phyloP scores from a whole-genome alignment of 2,888 invertebrate genomes.

The Caenorhabditis afra region DNA sequence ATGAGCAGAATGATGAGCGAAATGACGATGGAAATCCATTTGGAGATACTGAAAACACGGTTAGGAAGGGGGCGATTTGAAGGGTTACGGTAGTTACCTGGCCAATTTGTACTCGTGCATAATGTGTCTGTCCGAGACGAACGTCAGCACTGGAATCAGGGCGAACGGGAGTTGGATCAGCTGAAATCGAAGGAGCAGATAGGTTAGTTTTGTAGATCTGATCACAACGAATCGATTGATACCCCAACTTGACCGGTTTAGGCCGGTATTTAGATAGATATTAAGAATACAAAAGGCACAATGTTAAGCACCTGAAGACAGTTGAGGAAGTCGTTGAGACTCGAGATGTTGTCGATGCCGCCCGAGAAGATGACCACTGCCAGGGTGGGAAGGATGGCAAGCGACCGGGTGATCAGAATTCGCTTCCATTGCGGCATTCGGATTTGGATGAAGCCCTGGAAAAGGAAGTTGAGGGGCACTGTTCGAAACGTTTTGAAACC shows the following conservation, averaged over 20 bases:
- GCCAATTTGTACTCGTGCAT: slow-evolving; percentile 91
- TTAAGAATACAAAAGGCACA: no score
- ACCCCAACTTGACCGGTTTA: no score
- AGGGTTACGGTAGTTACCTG: slow-evolving; percentile 83
- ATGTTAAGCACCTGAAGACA: slow-evolving; percentile 84
- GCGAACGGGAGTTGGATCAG: slow-evolving; percentile 87
- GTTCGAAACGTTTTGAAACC: no score
- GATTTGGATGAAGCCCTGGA: slow-evolving; percentile 87
- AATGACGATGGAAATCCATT: slow-evolving; percentile 64
- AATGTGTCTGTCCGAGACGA: slow-evolving; percentile 87
- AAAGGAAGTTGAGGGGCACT: not conserved
- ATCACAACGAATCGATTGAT: no score
- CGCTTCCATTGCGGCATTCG: slow-evolving; percentile 91
- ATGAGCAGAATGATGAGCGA: slow-evolving; percentile 86
- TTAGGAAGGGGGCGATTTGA: not conserved
- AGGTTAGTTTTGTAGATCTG: no score
- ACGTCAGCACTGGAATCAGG: slow-evolving; percentile 85
- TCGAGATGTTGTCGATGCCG: slow-evolving; percentile 74
- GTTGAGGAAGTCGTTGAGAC: slow-evolving; percentile 90
- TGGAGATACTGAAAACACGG: slow-evolving; percentile 79
- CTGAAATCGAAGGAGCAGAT: slow-evolving; percentile 84
- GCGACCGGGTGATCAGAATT: slow-evolving; percentile 87
- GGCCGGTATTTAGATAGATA: no score
- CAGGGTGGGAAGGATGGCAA: slow-evolving; percentile 86
- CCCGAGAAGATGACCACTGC: slow-evolving; percentile 81